A percentile compares a stretch with the other conserved stretches of the same genome.
Evolutionary conservation across 2,888 invertebrate species (phyloP).

Genomic region (Trissolcus japonicus): DNA sequence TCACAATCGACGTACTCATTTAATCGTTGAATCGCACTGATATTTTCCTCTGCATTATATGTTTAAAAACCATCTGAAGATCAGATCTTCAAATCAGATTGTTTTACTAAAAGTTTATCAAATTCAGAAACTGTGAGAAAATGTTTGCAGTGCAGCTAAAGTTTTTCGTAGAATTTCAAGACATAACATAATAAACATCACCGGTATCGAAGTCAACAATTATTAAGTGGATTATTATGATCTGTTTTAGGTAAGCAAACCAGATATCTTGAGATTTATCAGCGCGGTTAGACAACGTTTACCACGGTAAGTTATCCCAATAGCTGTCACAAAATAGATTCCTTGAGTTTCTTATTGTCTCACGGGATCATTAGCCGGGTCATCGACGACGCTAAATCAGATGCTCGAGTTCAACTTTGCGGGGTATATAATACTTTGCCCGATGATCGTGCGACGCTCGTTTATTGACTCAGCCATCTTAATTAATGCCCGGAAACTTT

Average conservation of each 20-base stretch:
- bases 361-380: constrained; percentile 47
- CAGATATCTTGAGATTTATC: constrained; percentile 42
- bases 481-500: constrained; percentile 61
- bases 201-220: too few species aligned
- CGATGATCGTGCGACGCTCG: constrained; percentile 59
- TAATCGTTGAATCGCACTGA: too few species aligned
- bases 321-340: constrained; percentile 53
- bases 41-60: too few species aligned
- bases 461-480: constrained; percentile 57
- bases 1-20: too few species aligned
- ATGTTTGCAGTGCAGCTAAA: too few species aligned
- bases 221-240: constrained; percentile 36
- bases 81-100: too few species aligned
- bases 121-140: too few species aligned
- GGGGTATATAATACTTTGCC: constrained; percentile 34
- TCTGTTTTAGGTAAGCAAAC: constrained; percentile 69
- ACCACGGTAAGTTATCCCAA: constrained; percentile 61
- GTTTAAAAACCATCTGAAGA: too few species aligned
- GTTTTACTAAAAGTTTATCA: too few species aligned
- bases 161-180: too few species aligned
- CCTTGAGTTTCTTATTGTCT: constrained; percentile 42
- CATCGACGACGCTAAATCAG: constrained; percentile 58
- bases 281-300: constrained; percentile 53
- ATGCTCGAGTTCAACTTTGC: constrained; percentile 54
- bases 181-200: too few species aligned